Conservation (phyloP, 2,888 invertebrate genomes). For the Colostygia pectinataria region DNA sequence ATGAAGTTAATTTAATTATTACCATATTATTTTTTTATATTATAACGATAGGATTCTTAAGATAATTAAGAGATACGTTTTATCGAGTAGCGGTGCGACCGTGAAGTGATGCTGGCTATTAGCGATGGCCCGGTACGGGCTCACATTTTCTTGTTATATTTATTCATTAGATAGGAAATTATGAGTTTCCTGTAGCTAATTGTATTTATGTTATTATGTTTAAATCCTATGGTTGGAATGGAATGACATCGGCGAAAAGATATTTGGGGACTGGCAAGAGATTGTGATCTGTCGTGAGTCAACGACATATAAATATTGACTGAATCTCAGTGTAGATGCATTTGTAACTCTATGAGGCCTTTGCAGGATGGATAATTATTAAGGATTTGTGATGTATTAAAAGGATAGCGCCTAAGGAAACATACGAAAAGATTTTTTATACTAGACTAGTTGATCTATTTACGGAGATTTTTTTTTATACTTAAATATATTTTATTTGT, state of each 20-base stretch:
- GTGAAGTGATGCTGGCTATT: conserved; percentile 79
- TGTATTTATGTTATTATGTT: conserved; percentile 75
- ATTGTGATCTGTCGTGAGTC: conserved; percentile 83
- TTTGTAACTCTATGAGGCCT: conserved; percentile 83
- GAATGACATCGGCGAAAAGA: conserved; percentile 74
- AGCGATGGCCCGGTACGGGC: conserved; percentile 63
- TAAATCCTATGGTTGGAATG: conserved; percentile 76
- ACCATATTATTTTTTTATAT: conserved; percentile 83
- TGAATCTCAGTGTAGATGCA: conserved; percentile 84
- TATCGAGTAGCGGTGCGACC: conserved; percentile 79
- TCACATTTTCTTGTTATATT: conserved; percentile 77
- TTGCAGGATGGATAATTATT: conserved; percentile 82
- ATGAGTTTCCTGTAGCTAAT: conserved; percentile 82
- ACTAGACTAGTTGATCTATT: conserved; percentile 83
- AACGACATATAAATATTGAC: conserved; percentile 83
- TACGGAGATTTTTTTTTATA: conserved; percentile 84
- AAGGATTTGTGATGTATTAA: conserved; percentile 84
- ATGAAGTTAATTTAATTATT: conserved; percentile 83
- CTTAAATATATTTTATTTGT: conserved; percentile 82
- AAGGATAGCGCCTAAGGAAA: conserved; percentile 83
- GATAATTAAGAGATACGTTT: conserved; percentile 71
- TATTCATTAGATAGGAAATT: conserved; percentile 81
- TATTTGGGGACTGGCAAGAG: conserved; percentile 79
- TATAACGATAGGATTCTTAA: conserved; percentile 77
- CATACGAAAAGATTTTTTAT: conserved; percentile 83